A percentile compares a stretch with the other conserved stretches of the same genome.
Conservation (phyloP, 2,113 vertebrate species). For the Cyrtonyx montezumae region DNA sequence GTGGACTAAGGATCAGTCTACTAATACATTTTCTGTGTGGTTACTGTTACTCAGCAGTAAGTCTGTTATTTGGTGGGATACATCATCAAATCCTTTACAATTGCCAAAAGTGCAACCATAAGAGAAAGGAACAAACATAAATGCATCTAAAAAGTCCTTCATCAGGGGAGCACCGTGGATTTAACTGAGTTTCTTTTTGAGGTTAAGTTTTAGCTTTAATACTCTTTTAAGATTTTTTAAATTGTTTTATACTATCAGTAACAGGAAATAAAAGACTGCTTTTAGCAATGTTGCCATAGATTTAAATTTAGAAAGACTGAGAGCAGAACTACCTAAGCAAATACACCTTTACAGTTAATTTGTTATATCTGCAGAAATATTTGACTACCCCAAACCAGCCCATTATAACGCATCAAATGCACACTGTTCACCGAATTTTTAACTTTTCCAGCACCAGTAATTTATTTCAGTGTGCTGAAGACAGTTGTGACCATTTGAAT, state of each 20-base stretch:
- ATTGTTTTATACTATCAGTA: neutral
- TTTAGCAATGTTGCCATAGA: neutral
- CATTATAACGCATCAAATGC: neutral
- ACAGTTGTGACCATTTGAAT: neutral
- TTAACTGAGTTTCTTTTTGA: neutral
- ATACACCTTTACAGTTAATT: neutral
- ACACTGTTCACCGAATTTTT: neutral
- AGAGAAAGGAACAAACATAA: neutral
- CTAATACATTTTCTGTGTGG: neutral
- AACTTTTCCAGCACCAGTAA: neutral
- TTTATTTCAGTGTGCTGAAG: neutral
- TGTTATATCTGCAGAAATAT: neutral
- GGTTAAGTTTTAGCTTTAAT: neutral
- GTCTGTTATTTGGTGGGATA: neutral
- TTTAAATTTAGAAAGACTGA: neutral
- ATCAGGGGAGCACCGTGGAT: neutral
- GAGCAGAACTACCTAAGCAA: neutral
- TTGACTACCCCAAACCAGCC: neutral
- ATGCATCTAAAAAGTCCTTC: neutral
- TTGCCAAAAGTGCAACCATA: neutral
- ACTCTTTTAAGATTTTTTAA: neutral
- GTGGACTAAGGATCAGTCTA: neutral
- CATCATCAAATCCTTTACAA: neutral
- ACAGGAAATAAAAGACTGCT: neutral
- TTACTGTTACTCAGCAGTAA: neutral